A percentile compares a stretch with the other conserved stretches of the same genome.
These are phyloP conservation scores for Cheilosia grossa DNA, from an alignment of 2,888 invertebrate genomes.

Conservation along the genomic window DNA sequence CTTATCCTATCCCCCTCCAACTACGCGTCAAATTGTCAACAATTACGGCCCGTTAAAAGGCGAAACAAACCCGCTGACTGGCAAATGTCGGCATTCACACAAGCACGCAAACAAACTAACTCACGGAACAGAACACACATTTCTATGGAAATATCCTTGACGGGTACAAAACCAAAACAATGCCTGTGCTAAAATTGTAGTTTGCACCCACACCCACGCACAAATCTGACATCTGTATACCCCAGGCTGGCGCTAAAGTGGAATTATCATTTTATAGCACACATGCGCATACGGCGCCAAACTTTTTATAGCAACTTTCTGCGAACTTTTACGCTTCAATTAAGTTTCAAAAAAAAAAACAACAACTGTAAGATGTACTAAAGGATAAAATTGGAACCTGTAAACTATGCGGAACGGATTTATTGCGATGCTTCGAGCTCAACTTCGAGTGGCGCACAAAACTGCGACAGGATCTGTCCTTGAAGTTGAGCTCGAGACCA, in stretches of 20 bases:
- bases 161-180: slow-evolving; percentile 58
- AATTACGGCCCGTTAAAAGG: slow-evolving; percentile 48
- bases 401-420: slow-evolving; percentile 78
- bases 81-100: slow-evolving; percentile 44
- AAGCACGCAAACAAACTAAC: slow-evolving; percentile 43
- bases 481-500: slow-evolving; percentile 77
- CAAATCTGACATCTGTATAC: slow-evolving; percentile 8
- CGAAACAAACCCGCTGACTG: slow-evolving; percentile 42
- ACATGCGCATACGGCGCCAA: slow-evolving; percentile 45
- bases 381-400: slow-evolving; percentile 75
- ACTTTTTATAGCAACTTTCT: slow-evolving; percentile 62
- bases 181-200: slow-evolving; percentile 14
- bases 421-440: slow-evolving; percentile 78
- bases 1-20: not conserved
- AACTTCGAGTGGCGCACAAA: slow-evolving; percentile 77
- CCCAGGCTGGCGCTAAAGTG: not conserved
- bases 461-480: slow-evolving; percentile 78
- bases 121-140: slow-evolving; percentile 32
- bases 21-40: slow-evolving; percentile 61
- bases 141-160: slow-evolving; percentile 75
- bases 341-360: slow-evolving; percentile 19
- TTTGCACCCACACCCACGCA: slow-evolving; percentile 1
- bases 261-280: slow-evolving; percentile 50
- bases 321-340: slow-evolving; percentile 58
- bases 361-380: slow-evolving; percentile 16